Evolutionary conservation across 53 echinoderm and acorn worm species (phyloP).

Genomic region (Holothuria scabra): DNA sequence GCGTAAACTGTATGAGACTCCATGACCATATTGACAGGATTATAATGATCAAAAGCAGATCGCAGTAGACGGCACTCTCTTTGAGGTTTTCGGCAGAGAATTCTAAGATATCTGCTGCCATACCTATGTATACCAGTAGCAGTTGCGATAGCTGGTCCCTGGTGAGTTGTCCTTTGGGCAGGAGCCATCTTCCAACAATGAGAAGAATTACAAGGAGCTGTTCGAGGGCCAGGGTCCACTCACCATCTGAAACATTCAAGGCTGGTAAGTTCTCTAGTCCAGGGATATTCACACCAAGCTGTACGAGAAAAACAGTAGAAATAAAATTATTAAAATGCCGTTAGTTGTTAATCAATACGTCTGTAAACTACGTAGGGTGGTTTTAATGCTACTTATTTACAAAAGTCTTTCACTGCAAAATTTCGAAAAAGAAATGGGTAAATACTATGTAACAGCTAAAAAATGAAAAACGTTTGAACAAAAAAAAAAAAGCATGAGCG

Average conservation of each 20-base stretch:
- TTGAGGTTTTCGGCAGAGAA: slow-evolving; percentile 83
- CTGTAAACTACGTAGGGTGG: too few species aligned
- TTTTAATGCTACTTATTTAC: too few species aligned
- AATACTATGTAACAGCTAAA: too few species aligned
- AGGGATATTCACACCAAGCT: slow-evolving; percentile 23
- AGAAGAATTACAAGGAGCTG: slow-evolving; percentile 74
- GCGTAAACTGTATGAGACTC: slow-evolving; percentile 86
- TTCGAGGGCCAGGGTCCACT: slow-evolving; percentile 82
- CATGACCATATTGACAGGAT: slow-evolving; percentile 82
- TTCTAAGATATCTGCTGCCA: slow-evolving; percentile 97
- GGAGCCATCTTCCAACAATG: slow-evolving; percentile 89
- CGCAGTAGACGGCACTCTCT: slow-evolving; percentile 73
- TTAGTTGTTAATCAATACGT: too few species aligned
- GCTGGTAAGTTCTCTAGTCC: not conserved
- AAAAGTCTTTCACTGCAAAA: too few species aligned
- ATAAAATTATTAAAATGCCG: not conserved
- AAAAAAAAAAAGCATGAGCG: too few species aligned
- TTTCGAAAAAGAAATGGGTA: too few species aligned
- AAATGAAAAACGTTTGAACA: too few species aligned
- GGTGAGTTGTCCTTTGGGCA: slow-evolving; percentile 87
- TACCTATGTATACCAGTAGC: slow-evolving; percentile 94
- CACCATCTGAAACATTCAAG: slow-evolving; percentile 50
- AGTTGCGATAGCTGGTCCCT: slow-evolving; percentile 97
- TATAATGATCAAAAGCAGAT: slow-evolving; percentile 71
- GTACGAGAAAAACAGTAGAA: not conserved